Evolutionary conservation across 2,888 invertebrate genomes (phyloP).

Genomic region (Yponomeuta malinellus): DNA sequence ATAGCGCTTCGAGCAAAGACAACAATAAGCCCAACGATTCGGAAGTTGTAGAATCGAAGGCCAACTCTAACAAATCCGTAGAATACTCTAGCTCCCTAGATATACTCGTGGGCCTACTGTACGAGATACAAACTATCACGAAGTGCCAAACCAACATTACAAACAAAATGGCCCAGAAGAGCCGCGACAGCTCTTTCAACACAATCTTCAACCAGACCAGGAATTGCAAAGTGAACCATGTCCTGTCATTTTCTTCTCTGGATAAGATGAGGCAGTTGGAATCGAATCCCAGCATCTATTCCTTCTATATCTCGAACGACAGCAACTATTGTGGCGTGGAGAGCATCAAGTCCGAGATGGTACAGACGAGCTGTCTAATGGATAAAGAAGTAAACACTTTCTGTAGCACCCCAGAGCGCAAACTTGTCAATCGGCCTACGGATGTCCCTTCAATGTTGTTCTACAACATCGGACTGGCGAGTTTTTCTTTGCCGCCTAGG

Average conservation of each 20-base stretch:
- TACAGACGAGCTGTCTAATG: slow-evolving; percentile 10
- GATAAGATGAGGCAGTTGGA: slow-evolving; percentile 40
- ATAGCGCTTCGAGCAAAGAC: background rate
- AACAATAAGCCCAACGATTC: background rate
- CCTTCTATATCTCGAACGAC: slow-evolving; percentile 36
- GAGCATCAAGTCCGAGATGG: slow-evolving; percentile 5
- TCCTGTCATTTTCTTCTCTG: slow-evolving; percentile 40
- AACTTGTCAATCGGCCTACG: slow-evolving; percentile 35
- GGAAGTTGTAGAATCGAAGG: background rate
- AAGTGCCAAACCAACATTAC: slow-evolving; percentile 42
- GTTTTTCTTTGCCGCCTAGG: slow-evolving; percentile 14
- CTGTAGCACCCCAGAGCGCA: slow-evolving; percentile 28
- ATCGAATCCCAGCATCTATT: slow-evolving; percentile 38
- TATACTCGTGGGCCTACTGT: slow-evolving; percentile 54
- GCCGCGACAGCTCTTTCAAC: slow-evolving; percentile 26
- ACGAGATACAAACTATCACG: slow-evolving; percentile 63
- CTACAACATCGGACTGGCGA: background rate
- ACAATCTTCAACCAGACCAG: slow-evolving; percentile 33
- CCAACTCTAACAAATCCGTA: background rate
- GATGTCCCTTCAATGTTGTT: slow-evolving; percentile 41
- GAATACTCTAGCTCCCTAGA: slow-evolving; percentile 50
- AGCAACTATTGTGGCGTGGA: slow-evolving; percentile 14
- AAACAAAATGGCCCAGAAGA: slow-evolving; percentile 17
- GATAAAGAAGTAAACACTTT: slow-evolving; percentile 48
- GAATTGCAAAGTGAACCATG: slow-evolving; percentile 19